A percentile compares a stretch with the other conserved stretches of the same genome.
These are phyloP conservation scores for Brachypteracias leptosomus DNA, from an alignment of 2,113 vertebrate genomes.

Conservation along the genomic window DNA sequence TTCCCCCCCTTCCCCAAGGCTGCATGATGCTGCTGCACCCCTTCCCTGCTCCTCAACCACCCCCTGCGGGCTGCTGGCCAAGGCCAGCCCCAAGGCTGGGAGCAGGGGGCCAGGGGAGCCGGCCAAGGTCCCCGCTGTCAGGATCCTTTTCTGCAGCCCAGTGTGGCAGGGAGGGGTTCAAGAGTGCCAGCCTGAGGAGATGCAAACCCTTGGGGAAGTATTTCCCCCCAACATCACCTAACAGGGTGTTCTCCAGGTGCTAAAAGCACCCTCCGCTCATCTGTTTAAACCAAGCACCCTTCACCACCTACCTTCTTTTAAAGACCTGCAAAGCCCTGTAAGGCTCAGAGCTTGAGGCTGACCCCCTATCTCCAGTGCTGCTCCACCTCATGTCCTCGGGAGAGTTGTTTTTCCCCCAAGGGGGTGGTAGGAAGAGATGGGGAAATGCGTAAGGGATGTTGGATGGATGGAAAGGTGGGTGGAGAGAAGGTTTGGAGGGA, in stretches of 20 bases:
- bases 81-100: conserved; percentile 11
- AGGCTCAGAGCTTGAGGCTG: background rate
- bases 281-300: background rate
- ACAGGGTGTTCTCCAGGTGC: background rate
- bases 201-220: background rate
- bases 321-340: background rate
- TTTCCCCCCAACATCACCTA: background rate
- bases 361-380: background rate
- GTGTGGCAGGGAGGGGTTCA: accelerated
- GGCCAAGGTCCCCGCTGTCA: background rate
- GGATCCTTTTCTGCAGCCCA: background rate
- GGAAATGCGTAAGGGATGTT: accelerated
- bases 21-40: background rate
- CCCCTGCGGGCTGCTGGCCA: background rate
- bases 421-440: background rate
- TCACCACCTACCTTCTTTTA: background rate
- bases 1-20: background rate
- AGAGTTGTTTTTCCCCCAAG: background rate
- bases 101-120: background rate
- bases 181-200: background rate
- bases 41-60: accelerated
- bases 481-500: background rate
- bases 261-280: background rate
- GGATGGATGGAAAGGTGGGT: background rate
- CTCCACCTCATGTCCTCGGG: too few relatives aligned